Conservation (phyloP, 2,113 vertebrate species). For the Mus pahari region DNA sequence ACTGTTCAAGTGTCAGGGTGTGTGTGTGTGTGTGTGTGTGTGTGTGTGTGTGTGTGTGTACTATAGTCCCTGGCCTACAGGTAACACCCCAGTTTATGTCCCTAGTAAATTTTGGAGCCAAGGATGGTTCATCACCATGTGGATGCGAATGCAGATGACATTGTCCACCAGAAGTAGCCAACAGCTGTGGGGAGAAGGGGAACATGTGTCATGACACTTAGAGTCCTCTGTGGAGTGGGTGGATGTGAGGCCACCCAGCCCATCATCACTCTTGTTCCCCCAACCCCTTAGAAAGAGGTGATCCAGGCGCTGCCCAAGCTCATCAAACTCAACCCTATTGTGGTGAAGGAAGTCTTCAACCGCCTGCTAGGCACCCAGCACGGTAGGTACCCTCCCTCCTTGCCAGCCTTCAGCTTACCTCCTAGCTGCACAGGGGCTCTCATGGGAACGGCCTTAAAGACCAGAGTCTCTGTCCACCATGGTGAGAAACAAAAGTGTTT, state of each 20-base stretch:
- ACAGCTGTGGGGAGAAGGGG: background rate
- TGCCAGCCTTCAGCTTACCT: background rate
- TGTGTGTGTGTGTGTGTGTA: background rate
- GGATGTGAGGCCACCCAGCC: rapidly evolving
- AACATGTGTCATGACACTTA: too few relatives aligned
- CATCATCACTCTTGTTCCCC: background rate
- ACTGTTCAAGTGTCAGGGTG: too few relatives aligned
- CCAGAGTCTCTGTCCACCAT: background rate
- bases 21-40: too few relatives aligned
- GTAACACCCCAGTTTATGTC: background rate
- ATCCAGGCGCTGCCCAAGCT: slow-evolving; percentile 96
- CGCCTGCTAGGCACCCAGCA: slow-evolving; percentile 96
- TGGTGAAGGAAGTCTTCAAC: slow-evolving; percentile 99
- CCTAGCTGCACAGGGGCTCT: background rate
- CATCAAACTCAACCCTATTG: slow-evolving; percentile 97
- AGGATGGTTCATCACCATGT: too few relatives aligned
- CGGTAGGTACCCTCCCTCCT: slow-evolving; percentile 84
- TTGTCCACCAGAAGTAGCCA: background rate
- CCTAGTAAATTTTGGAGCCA: too few relatives aligned
- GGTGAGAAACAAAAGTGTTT: background rate
- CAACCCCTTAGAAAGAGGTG: slow-evolving; percentile 91
- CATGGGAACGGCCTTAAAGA: background rate
- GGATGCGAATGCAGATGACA: too few relatives aligned
- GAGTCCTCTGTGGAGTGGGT: background rate
- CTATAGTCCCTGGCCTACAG: background rate